Evolutionary conservation across 2,113 vertebrate species (phyloP).

Genomic region (Clarias macrocephalus): DNA sequence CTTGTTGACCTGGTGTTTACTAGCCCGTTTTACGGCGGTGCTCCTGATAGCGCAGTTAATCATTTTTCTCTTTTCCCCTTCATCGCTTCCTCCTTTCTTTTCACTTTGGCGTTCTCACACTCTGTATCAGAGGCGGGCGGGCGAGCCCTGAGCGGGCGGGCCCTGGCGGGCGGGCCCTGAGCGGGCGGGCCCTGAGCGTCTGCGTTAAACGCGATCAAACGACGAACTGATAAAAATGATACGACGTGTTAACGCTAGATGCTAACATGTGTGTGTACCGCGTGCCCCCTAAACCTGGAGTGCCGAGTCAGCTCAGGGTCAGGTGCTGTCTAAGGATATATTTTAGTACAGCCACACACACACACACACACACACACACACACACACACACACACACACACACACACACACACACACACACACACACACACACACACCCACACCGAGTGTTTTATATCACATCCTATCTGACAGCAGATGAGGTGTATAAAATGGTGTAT

Average conservation of each 20-base stretch:
- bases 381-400: too few species aligned
- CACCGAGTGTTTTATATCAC: neutral
- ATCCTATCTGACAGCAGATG: neutral
- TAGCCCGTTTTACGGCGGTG: constrained; percentile 7
- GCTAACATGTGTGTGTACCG: neutral
- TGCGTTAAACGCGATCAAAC: too few species aligned
- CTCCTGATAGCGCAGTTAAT: constrained; percentile 1
- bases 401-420: neutral
- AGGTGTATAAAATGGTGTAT: neutral
- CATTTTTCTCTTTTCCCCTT: neutral
- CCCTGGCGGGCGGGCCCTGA: too few species aligned
- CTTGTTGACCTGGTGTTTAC: constrained; percentile 46
- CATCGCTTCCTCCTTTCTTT: neutral
- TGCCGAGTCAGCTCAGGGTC: neutral
- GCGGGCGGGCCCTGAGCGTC: too few species aligned
- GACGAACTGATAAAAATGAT: neutral
- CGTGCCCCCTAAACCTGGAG: neutral
- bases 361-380: neutral
- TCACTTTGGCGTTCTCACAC: neutral
- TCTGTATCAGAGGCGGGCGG: neutral
- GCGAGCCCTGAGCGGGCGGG: too few species aligned
- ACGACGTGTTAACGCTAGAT: neutral
- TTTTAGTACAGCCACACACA: neutral
- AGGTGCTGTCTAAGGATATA: neutral
- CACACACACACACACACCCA: neutral